Evolutionary conservation across 2,113 vertebrate genomes (phyloP).

Genomic region (Paramisgurnus dabryanus): DNA sequence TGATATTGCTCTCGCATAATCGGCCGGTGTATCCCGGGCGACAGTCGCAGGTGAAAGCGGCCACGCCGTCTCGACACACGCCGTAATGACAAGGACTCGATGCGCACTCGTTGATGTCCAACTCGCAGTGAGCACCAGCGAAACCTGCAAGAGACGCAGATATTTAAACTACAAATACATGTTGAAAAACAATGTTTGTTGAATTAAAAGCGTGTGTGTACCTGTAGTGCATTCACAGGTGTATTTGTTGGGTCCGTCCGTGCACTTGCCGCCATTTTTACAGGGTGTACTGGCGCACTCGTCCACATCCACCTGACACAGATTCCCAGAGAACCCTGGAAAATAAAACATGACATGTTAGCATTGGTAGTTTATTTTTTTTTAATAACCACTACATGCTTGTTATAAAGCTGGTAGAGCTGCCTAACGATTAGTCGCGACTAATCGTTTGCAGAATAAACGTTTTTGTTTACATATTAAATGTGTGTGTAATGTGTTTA

Average conservation of each 20-base stretch:
- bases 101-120: constrained; percentile 85
- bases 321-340: constrained; percentile 86
- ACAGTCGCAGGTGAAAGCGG: constrained; percentile 87
- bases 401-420: background rate
- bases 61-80: constrained; percentile 85
- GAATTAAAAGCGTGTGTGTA: constrained; percentile 55
- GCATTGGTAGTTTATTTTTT: background rate
- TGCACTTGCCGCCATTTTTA: constrained; percentile 89
- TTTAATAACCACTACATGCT: background rate
- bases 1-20: constrained; percentile 92
- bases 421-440: too few species aligned
- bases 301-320: constrained; percentile 92
- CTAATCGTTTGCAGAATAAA: too few species aligned
- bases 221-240: constrained; percentile 92
- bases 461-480: too few species aligned
- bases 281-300: constrained; percentile 96
- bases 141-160: constrained; percentile 77
- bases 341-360: background rate
- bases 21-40: constrained; percentile 86
- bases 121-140: constrained; percentile 84
- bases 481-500: too few species aligned
- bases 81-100: constrained; percentile 93
- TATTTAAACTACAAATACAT: background rate
- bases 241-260: constrained; percentile 92
- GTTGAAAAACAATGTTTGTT: too few species aligned